Base-by-base conservation (phyloP, 2,888 invertebrate species). In the Linnaemya vulpina region DNA sequence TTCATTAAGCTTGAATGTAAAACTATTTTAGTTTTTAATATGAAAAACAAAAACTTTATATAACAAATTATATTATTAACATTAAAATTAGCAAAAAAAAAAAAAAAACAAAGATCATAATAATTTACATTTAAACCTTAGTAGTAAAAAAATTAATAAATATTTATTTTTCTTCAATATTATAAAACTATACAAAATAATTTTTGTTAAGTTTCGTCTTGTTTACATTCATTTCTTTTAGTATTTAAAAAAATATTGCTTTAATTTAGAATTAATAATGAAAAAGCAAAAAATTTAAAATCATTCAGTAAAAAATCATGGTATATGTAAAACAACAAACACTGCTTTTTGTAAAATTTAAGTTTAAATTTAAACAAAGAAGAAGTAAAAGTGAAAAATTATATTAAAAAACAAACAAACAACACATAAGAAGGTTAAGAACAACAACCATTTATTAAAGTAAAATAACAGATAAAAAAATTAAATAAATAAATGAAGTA, bases 281-380 rank as follows among this genome's bases (percentile, higher is more conserved):
- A 84, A 76, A 86, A 83, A 70, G 17, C 65, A 81, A 81, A 67
- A 86, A 86, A 85, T 75, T 78, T 83, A 86, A 87, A 88, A 90
- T 89, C 89, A 88, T 88, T 81, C 84, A 83, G 76, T 81, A 55
- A 67, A 84, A 51, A 82, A 88, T 87, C 89, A 90, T 89, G 88
- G 87, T 87, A 89, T 75, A 86, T 65, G 84, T 76, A 82, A 84
- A 87, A 88, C 85, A 87, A 88, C 89, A 89, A 91, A 91, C 89
- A 91, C 90, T 91, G 91, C 90, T 91, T 90, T 91, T 91, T 90
- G 89, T 91, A 90, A 90, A 89, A 89, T 90, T 90, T 91, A 90
- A 91, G 90, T 89, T 90, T 88, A 90, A 91, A 88, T 88, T 89
- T 87, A 90, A 90, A 89, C 67, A 68, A 77, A 86, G 79, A 70